Base-by-base conservation (phyloP, 2,797 vertebrate genomes). In the Lithobates sylvaticus region DNA sequence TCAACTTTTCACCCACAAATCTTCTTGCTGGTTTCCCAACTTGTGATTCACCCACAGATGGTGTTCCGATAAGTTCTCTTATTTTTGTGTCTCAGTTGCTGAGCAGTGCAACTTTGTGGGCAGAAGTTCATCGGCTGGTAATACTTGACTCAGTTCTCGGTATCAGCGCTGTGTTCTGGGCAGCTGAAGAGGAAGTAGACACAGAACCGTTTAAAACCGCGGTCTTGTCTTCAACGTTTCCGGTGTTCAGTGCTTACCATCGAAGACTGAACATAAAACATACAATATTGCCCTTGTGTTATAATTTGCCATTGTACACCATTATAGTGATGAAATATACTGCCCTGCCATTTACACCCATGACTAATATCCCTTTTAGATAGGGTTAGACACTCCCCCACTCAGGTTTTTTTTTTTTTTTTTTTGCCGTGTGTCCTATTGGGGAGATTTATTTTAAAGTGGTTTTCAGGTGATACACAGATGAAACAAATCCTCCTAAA, bases 111-210 rank as follows among this genome's bases (percentile, higher is more conserved):
- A 10, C 44, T 47, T 84, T 79, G 76, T 29, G 71, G 69, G 81
- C 27, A 79, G 69, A 39, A 75, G 70, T 29, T 6, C 58, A 34
- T 70, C 27, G 44, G 16, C 50, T 69, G 70, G 58, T 58, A 69
- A 8, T 26, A 27, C 26, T n/a, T 54, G 32, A 75, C 81, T 87
- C 69, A 87, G 68, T 87, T 87, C 75, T 83, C 15, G 58, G 65
- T 72, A 72, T 72, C 67, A 18, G 61, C 42, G 8, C n/a, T 58
- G 5, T 23, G 32, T 50, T 84, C 70, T 79, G 76, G 76, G 81
- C 70, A 84, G 61, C 34, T 69, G 34, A 74, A 75, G 67, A 87
- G 85, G 85, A 87, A 78, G 74, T n/a, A 64, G 78, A 47, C 68
- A n/a, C 75, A n/a, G 8, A 70, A 39, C 21, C 10, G 73, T 65